Conservation (phyloP, 2,113 vertebrate genomes). For the Gambusia affinis region DNA sequence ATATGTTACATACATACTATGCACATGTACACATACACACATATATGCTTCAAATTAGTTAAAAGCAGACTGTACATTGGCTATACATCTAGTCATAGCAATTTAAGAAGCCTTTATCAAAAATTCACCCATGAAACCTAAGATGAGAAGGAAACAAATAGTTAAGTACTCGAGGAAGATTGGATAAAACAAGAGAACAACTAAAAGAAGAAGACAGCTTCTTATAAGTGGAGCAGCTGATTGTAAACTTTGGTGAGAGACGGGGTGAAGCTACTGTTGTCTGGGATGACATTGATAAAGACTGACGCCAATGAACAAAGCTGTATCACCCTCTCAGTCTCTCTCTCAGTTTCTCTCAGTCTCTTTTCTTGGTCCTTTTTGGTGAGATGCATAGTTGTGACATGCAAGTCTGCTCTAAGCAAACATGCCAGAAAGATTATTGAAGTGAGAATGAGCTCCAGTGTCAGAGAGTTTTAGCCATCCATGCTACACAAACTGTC, state of each 20-base stretch:
- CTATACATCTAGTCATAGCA: background rate
- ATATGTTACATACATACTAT: too few species aligned
- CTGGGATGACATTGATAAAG: constrained; percentile 51
- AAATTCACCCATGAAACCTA: constrained; percentile 22
- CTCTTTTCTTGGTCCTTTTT: constrained; percentile 38
- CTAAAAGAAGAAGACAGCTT: constrained; percentile 9
- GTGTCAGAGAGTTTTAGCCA: constrained; percentile 54
- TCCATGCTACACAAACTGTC: constrained; percentile 44
- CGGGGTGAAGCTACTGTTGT: constrained; percentile 70
- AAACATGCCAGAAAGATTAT: constrained; percentile 70
- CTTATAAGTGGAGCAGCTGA: constrained; percentile 51
- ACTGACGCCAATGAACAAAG: constrained; percentile 64
- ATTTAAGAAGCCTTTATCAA: constrained; percentile 1
- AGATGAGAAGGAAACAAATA: constrained; percentile 40
- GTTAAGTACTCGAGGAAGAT: constrained; percentile 38
- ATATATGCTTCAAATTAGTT: background rate
- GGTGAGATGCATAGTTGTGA: constrained; percentile 70
- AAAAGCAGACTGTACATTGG: background rate
- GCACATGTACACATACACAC: background rate
- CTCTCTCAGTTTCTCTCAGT: constrained; percentile 18
- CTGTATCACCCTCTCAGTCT: constrained; percentile 33
- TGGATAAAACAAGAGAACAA: constrained; percentile 40
- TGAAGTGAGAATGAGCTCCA: constrained; percentile 66
- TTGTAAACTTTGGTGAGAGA: constrained; percentile 69
- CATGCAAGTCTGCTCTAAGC: constrained; percentile 69